Evolutionary conservation across 2,113 vertebrate genomes (phyloP).

Genomic region (Apteryx mantelli): DNA sequence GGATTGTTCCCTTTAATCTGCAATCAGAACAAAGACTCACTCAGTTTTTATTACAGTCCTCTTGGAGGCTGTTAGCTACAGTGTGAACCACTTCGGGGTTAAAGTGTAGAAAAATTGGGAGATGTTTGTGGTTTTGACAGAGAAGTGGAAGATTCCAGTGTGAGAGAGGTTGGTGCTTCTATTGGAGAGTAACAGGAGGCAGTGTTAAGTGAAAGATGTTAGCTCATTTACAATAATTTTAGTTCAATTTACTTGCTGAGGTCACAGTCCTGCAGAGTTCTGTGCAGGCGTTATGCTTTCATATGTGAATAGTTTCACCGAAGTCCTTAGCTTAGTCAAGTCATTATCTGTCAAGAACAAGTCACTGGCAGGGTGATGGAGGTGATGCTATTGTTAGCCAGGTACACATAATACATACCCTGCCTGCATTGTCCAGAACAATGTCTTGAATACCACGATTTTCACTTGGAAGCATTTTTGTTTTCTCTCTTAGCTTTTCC

Average conservation of each 20-base stretch:
- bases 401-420: neutral
- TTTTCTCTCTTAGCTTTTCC: neutral
- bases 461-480: neutral
- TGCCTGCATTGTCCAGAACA: neutral
- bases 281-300: conserved; percentile 7
- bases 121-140: conserved; percentile 63
- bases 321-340: conserved; percentile 21
- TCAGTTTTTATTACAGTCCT: conserved; percentile 43
- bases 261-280: conserved; percentile 7
- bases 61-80: conserved; percentile 41
- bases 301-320: neutral
- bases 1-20: conserved; percentile 69
- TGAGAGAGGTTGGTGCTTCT: conserved; percentile 47
- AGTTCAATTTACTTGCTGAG: conserved; percentile 49
- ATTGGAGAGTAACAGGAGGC: conserved; percentile 37
- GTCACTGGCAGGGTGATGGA: neutral
- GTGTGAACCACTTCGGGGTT: conserved; percentile 52
- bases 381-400: conserved; percentile 25
- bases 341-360: neutral
- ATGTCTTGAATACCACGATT: neutral
- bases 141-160: conserved; percentile 66
- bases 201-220: conserved; percentile 62
- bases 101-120: conserved; percentile 72
- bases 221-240: conserved; percentile 68
- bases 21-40: conserved; percentile 50